Conservation (phyloP, 2,888 invertebrate genomes). For the Frankliniella intonsa region DNA sequence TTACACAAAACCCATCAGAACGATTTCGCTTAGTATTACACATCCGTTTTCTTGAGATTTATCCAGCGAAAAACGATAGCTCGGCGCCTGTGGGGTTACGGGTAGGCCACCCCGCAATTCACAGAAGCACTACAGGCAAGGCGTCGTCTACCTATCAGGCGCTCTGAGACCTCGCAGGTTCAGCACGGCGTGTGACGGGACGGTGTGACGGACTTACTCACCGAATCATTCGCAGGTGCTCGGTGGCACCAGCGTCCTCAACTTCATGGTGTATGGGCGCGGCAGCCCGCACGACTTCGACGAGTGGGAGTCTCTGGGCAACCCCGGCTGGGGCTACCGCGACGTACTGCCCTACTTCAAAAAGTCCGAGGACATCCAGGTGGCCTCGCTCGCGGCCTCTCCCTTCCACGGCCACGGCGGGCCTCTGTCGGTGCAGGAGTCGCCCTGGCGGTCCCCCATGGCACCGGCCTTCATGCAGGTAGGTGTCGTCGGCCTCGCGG, state of each 20-base stretch:
- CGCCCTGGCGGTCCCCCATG: constrained; percentile 43
- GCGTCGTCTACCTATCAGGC: no score
- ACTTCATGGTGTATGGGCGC: constrained; percentile 48
- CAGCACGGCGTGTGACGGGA: no score
- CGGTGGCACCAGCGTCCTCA: constrained; percentile 45
- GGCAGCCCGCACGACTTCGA: constrained; percentile 47
- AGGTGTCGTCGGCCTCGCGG: background rate
- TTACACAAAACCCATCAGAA: no score
- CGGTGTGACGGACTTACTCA: no score
- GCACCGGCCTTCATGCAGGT: constrained; percentile 42
- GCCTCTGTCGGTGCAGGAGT: constrained; percentile 44
- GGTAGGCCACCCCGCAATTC: no score
- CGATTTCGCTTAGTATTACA: no score
- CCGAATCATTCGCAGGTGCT: constrained; percentile 36
- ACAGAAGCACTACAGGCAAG: no score
- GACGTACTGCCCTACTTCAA: constrained; percentile 41
- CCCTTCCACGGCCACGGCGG: constrained; percentile 42
- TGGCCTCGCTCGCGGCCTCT: constrained; percentile 34
- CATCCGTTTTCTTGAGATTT: no score
- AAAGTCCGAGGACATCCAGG: constrained; percentile 39
- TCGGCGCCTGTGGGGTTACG: no score
- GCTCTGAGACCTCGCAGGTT: no score
- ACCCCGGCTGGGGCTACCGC: constrained; percentile 40
- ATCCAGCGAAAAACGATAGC: no score
- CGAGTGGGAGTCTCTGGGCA: constrained; percentile 44